Evolutionary conservation across 2,113 vertebrate species (phyloP).

Genomic region (Megaceryle maxima): DNA sequence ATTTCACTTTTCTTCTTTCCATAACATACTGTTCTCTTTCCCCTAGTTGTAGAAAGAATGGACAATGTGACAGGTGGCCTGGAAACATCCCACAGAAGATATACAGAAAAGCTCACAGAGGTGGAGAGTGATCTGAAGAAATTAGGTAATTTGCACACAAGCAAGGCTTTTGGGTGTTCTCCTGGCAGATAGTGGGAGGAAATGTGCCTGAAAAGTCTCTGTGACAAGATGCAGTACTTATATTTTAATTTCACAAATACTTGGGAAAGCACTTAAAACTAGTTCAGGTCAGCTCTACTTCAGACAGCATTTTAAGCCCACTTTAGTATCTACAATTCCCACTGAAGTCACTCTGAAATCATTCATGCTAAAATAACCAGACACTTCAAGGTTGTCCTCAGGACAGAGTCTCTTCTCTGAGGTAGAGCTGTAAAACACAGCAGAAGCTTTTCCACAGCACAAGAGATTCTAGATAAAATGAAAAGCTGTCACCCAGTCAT

Average conservation of each 20-base stretch:
- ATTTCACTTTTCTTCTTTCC: conserved; percentile 9
- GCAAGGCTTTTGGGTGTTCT: not conserved
- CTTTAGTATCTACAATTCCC: not conserved
- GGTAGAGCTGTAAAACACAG: not conserved
- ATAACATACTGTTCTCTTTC: conserved; percentile 53
- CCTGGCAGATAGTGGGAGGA: not conserved
- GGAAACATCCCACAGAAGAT: conserved; percentile 82
- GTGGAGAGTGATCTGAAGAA: conserved; percentile 92
- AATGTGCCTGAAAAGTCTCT: not conserved
- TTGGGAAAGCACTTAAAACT: not conserved
- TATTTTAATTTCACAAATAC: not conserved
- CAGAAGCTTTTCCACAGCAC: not conserved
- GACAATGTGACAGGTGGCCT: conserved; percentile 92
- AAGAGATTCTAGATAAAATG: not conserved
- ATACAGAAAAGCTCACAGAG: conserved; percentile 87
- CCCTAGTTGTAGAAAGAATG: conserved; percentile 93
- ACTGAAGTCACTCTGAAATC: not conserved
- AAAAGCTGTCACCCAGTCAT: not conserved
- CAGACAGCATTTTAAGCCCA: not conserved
- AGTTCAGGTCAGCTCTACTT: not conserved
- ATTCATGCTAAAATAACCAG: not conserved
- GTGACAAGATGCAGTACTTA: not conserved
- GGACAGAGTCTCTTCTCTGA: not conserved
- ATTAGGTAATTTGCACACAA: conserved; percentile 80
- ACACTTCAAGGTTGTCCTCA: not conserved